phyloP scores from a whole-genome alignment of 2,888 invertebrate species.

The Fissipunctia ypsillon region DNA sequence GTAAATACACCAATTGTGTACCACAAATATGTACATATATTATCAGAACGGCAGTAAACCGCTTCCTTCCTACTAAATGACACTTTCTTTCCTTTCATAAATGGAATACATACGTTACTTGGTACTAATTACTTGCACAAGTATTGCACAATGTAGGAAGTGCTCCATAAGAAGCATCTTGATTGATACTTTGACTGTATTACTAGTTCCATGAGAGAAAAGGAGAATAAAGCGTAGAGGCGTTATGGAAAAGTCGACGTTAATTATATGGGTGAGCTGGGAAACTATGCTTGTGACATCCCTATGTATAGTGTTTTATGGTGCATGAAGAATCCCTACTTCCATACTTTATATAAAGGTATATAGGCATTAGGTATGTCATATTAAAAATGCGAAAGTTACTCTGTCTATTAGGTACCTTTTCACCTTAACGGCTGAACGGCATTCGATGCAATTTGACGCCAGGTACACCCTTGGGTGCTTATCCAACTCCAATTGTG shows the following conservation, averaged over 20 bases:
- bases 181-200: constrained; percentile 50
- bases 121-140: constrained; percentile 61
- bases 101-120: constrained; percentile 47
- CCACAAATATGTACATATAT: constrained; percentile 58
- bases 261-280: constrained; percentile 14
- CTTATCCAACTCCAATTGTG: no score
- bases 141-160: constrained; percentile 64
- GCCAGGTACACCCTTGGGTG: no score
- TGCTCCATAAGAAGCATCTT: constrained; percentile 57
- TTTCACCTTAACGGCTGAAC: no score
- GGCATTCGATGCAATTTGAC: no score
- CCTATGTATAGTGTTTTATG: background rate
- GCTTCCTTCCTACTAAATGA: constrained; percentile 64
- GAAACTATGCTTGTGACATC: constrained; percentile 20
- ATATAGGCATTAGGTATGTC: no score
- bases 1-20: constrained; percentile 49
- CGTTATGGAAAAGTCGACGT: constrained; percentile 6
- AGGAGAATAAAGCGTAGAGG: constrained; percentile 18
- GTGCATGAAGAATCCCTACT: background rate
- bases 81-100: constrained; percentile 70
- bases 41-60: constrained; percentile 45
- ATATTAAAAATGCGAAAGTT: no score
- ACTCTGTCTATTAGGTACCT: no score
- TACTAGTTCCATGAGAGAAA: constrained; percentile 39
- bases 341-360: no score